Evolutionary conservation across 2,888 invertebrate species (phyloP).

Genomic region (Blomia tropicalis): DNA sequence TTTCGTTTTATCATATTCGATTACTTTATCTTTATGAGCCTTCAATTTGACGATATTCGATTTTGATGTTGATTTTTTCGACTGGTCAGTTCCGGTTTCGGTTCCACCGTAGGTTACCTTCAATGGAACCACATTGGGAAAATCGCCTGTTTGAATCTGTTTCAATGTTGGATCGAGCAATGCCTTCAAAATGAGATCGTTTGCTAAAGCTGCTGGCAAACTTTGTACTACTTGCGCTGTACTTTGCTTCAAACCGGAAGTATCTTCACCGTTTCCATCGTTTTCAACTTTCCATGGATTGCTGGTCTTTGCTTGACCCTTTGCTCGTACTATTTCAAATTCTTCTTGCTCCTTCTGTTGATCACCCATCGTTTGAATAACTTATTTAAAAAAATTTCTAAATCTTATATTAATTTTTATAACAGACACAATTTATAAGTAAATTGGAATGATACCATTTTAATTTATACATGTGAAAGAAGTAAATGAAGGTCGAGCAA

Average conservation of each 20-base stretch:
- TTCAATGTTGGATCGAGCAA: background rate
- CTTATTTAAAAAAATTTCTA: no score
- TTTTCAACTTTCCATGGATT: slow-evolving; percentile 11
- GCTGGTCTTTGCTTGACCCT: background rate
- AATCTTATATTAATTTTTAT: background rate
- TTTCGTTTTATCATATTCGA: background rate
- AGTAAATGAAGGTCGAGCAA: background rate
- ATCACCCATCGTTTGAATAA: background rate
- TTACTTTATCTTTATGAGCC: background rate
- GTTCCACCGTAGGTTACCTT: background rate
- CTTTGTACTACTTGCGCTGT: background rate
- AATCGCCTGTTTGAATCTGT: background rate
- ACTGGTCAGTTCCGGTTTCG: no score
- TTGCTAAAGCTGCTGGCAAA: background rate
- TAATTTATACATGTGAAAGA: slow-evolving; percentile 5
- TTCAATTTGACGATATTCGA: background rate
- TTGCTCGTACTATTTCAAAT: background rate
- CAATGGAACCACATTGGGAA: background rate
- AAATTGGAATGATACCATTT: background rate
- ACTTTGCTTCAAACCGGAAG: background rate
- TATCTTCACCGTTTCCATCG: background rate
- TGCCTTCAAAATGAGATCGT: background rate
- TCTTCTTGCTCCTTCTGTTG: background rate
- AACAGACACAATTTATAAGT: background rate
- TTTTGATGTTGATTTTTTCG: no score